Evolutionary conservation across 2,797 vertebrate species (phyloP).

Genomic region (Ispidina lecontei): DNA sequence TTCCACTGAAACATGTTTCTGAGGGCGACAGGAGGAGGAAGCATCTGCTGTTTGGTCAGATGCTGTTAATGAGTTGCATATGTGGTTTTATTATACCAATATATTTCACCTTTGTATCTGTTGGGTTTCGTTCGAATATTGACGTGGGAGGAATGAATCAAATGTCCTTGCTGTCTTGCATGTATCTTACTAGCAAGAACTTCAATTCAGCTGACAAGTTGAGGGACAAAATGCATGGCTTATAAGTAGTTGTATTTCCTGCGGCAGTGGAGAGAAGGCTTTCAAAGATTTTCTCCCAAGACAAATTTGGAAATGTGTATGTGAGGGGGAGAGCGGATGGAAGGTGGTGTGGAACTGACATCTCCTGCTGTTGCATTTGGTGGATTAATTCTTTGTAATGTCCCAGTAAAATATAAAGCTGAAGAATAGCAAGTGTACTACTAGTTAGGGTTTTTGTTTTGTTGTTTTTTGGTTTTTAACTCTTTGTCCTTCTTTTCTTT

Average conservation of each 20-base stretch:
- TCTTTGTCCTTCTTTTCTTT: background rate
- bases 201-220: background rate
- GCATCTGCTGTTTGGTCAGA: constrained; percentile 27
- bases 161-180: background rate
- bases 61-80: background rate
- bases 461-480: background rate
- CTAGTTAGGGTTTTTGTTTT: background rate
- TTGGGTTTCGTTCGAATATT: background rate
- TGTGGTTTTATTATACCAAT: background rate
- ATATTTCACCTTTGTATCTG: constrained; percentile 15
- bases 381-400: background rate
- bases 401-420: background rate
- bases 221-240: background rate
- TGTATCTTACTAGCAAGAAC: background rate
- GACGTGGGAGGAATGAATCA: background rate
- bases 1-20: constrained; percentile 2
- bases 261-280: background rate
- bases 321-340: background rate
- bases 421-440: background rate
- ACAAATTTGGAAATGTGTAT: background rate
- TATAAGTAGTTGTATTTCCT: background rate
- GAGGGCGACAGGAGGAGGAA: background rate
- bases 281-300: background rate
- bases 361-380: background rate
- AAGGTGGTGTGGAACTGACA: background rate